Percentiles rank a stretch among this genome's conserved stretches.
Conservation (phyloP, 1,140 invertebrate genomes). For the Apocrypta bakeri region DNA sequence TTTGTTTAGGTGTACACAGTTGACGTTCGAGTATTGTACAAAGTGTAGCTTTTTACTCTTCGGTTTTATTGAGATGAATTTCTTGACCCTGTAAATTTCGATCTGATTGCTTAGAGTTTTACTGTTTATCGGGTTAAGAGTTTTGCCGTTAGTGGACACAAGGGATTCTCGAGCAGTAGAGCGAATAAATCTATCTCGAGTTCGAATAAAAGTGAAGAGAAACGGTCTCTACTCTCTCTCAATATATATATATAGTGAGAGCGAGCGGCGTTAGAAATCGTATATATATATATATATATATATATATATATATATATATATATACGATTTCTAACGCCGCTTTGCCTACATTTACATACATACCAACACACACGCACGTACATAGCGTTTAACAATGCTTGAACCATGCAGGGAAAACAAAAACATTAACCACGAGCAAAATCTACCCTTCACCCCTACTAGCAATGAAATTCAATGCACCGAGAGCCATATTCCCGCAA, state of each 20-base stretch:
- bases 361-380: background rate
- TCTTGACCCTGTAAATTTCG: background rate
- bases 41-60: background rate
- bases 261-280: background rate
- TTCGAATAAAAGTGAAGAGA: background rate
- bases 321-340: background rate
- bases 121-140: no score
- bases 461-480: background rate
- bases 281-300: no score
- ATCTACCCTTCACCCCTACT: background rate
- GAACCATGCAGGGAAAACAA: background rate
- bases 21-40: background rate
- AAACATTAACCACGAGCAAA: background rate
- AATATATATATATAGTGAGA: no score
- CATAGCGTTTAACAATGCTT: background rate
- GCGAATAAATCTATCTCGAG: no score
- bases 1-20: background rate
- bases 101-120: background rate
- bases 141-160: no score
- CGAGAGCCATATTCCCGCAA: background rate
- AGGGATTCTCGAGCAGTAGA: no score
- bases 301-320: no score
- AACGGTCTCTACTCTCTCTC: no score
- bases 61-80: background rate
- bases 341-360: background rate